These are phyloP conservation scores for Ariopsis seemanni DNA, from an alignment of 2,113 vertebrate species.

Conservation along the genomic window DNA sequence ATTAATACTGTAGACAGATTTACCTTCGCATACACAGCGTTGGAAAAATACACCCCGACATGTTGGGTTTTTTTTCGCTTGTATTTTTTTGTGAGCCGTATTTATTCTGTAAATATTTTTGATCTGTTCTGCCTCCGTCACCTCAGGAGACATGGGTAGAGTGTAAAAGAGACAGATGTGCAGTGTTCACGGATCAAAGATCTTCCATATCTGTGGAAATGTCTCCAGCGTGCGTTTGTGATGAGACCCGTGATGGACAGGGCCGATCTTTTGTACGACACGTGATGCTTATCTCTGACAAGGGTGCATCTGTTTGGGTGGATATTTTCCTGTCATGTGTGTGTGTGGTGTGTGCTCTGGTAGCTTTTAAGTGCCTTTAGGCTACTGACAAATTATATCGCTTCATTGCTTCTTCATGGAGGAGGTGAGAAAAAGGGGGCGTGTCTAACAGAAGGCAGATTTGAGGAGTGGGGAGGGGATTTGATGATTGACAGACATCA, in stretches of 20 bases:
- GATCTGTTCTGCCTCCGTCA: neutral
- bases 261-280: slow-evolving; percentile 15
- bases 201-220: neutral
- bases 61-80: neutral
- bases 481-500: slow-evolving; percentile 30
- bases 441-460: neutral
- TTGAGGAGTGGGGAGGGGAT: neutral
- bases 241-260: slow-evolving; percentile 26
- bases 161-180: slow-evolving; percentile 17
- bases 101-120: slow-evolving; percentile 31
- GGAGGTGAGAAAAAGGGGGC: neutral
- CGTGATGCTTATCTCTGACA: slow-evolving; percentile 32
- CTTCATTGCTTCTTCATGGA: neutral
- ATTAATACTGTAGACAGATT: neutral
- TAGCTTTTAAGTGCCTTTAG: neutral
- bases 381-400: neutral
- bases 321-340: neutral
- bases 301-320: neutral
- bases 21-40: neutral
- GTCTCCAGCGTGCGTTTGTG: neutral
- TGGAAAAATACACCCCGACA: neutral
- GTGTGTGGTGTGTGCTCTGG: slow-evolving; percentile 35
- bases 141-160: slow-evolving; percentile 1
- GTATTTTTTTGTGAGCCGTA: neutral
- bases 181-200: slow-evolving; percentile 28